Conservation (phyloP, 2,888 invertebrate species). For the Rhingia campestris region DNA sequence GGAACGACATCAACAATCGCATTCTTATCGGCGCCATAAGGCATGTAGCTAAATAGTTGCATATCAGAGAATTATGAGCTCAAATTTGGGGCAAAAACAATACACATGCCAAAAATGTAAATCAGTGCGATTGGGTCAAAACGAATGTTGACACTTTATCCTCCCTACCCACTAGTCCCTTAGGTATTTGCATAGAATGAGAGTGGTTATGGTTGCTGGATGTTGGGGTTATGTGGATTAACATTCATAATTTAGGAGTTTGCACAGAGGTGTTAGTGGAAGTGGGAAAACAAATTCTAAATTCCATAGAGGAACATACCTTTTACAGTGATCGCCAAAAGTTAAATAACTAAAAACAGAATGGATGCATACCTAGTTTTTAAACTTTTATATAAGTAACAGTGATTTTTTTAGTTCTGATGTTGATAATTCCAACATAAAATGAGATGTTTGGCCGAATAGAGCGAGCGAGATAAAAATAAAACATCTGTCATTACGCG, state of each 20-base stretch:
- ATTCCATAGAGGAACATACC: too few relatives aligned
- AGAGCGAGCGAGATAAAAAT: too few relatives aligned
- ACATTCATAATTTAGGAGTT: slow-evolving; percentile 18
- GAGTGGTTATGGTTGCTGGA: slow-evolving; percentile 1
- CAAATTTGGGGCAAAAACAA: slow-evolving; percentile 46
- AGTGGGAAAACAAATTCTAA: too few relatives aligned
- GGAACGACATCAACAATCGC: slow-evolving; percentile 18
- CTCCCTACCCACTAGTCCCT: background rate
- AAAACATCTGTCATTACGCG: too few relatives aligned
- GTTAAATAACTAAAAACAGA: too few relatives aligned
- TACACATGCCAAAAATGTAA: slow-evolving; percentile 48
- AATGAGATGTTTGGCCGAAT: too few relatives aligned
- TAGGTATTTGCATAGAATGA: slow-evolving; percentile 14
- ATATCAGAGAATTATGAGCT: slow-evolving; percentile 36
- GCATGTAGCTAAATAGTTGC: background rate
- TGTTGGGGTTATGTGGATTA: slow-evolving; percentile 5
- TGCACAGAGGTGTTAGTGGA: too few relatives aligned
- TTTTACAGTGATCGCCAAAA: too few relatives aligned
- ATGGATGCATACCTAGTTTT: too few relatives aligned
- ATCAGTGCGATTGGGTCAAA: slow-evolving; percentile 47
- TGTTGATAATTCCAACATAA: too few relatives aligned
- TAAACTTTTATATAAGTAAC: too few relatives aligned
- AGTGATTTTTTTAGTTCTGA: too few relatives aligned
- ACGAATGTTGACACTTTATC: slow-evolving; percentile 28
- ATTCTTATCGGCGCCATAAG: slow-evolving; percentile 40